A percentile compares a stretch with the other conserved stretches of the same genome.
These are phyloP conservation scores for Oreochromis spilurus DNA, from an alignment of 2,113 vertebrate species.

Conservation along the genomic window DNA sequence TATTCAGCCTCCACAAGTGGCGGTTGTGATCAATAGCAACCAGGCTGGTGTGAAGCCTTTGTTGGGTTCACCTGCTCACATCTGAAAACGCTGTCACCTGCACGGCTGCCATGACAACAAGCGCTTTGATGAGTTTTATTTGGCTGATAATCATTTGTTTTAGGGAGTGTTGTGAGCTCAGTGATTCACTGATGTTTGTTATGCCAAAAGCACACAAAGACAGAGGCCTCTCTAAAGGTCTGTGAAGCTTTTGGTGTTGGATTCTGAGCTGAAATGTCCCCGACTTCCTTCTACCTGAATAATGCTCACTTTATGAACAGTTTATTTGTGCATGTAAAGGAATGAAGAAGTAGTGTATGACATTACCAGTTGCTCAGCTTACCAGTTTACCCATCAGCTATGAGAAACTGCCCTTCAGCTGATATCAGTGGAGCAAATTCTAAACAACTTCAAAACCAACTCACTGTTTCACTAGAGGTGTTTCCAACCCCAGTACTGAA, in stretches of 20 bases:
- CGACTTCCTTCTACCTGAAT: background rate
- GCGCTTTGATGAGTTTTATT: conserved; percentile 43
- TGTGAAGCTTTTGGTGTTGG: background rate
- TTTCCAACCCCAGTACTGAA: background rate
- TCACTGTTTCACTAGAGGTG: background rate
- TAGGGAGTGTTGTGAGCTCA: background rate
- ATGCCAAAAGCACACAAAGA: background rate
- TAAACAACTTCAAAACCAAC: background rate
- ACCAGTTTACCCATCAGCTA: background rate
- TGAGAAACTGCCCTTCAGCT: no score
- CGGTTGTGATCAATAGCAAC: conserved; percentile 43
- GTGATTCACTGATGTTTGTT: conserved; percentile 8
- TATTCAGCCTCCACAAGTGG: conserved; percentile 49
- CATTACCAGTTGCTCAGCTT: background rate
- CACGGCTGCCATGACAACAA: conserved; percentile 39
- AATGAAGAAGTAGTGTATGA: background rate
- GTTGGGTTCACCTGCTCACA: conserved; percentile 10
- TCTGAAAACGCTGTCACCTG: conserved; percentile 49
- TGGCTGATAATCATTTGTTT: background rate
- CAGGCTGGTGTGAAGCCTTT: conserved; percentile 63
- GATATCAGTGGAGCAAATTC: background rate
- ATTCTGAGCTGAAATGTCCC: background rate
- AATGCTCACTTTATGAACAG: background rate
- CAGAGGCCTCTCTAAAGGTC: background rate
- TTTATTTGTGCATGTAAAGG: background rate